A percentile compares a stretch with the other conserved stretches of the same genome.
These are phyloP conservation scores for Triops cancriformis DNA, from an alignment of 1,140 invertebrate genomes.

Conservation along the genomic window DNA sequence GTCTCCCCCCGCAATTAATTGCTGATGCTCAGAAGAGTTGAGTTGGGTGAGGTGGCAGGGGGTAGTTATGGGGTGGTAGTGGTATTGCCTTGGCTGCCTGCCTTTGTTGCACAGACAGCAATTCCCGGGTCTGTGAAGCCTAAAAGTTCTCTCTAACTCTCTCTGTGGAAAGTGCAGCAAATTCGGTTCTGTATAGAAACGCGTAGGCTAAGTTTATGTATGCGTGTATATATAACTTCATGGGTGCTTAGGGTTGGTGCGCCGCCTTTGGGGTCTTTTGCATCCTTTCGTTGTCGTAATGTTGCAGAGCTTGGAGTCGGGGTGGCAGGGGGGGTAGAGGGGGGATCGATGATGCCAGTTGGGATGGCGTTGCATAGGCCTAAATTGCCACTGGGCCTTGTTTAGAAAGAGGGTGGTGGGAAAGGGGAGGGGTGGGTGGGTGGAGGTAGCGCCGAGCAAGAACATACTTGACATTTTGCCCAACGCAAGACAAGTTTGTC, in stretches of 20 bases:
- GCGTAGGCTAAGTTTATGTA: neutral
- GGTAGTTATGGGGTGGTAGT: neutral
- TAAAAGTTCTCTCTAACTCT: neutral
- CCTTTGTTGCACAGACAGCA: neutral
- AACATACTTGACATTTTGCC: neutral
- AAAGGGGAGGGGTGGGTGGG: neutral
- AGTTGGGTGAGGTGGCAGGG: neutral
- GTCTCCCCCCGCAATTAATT: neutral
- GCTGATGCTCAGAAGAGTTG: neutral
- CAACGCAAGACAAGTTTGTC: constrained; percentile 5
- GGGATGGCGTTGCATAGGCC: neutral
- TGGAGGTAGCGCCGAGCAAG: neutral
- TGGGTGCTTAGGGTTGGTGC: neutral
- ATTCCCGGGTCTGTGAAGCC: neutral
- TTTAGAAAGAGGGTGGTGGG: neutral
- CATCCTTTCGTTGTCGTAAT: no score
- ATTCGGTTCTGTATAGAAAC: neutral
- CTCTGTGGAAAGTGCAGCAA: neutral
- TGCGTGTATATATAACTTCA: constrained; percentile 14
- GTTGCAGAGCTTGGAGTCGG: no score
- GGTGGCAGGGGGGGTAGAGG: neutral
- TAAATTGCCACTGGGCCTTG: neutral
- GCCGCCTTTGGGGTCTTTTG: no score
- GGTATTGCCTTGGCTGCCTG: neutral
- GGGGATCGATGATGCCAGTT: neutral